Evolutionary conservation across 2,888 invertebrate genomes (phyloP), one percentile per base, ranked within the genome.

Genomic region (Venusia cambrica): DNA sequence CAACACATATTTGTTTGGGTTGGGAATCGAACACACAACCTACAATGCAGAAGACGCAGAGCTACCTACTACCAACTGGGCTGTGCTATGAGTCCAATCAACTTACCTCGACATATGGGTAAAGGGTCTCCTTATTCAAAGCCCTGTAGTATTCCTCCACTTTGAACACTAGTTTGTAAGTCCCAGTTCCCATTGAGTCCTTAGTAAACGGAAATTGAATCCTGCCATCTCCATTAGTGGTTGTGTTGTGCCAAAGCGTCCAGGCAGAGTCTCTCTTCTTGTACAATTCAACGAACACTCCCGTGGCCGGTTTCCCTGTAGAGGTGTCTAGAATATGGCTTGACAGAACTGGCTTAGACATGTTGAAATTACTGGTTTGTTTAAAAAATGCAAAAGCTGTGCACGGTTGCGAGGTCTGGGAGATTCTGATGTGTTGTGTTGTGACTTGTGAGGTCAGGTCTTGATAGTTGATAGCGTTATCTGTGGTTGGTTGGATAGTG

Each of bases 251-350:
- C 57, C 94, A 87, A 37, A 90, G 85, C 0, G 89, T 89, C 94
- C 94, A 95, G 13, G 88, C 68, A 0, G 90, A 89, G 17, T 90
- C 90, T 33, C 89, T 88, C 13, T 91, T 76, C 65, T 92, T 92
- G 54, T 90, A 92, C 3, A 94, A 71, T 36, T 91, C 91, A 1
- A 94, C 91, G 57, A 90, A 89, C 1, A 95, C 58, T 1, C 92
- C 92, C 1, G 73, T 70, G 0, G 92, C 92, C 0, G 95, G 92
- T 22, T 70, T 64, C 0, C 95, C 95, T 22, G 88, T 88, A 0
- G 92, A 89, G 1, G 91, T 92, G 52, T 95, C 95, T 40, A 94
- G 69, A 0, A 94, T 92, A 64, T 94, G 93, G 0, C 94, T 92
- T 0, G 94, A 92, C 49, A 95, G 85, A 1, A 92, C 89, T 0